A percentile compares a stretch with the other conserved stretches of the same genome.
Evolutionary conservation across 1,140 invertebrate genomes (phyloP).

Genomic region (Brachionus koreanus): DNA sequence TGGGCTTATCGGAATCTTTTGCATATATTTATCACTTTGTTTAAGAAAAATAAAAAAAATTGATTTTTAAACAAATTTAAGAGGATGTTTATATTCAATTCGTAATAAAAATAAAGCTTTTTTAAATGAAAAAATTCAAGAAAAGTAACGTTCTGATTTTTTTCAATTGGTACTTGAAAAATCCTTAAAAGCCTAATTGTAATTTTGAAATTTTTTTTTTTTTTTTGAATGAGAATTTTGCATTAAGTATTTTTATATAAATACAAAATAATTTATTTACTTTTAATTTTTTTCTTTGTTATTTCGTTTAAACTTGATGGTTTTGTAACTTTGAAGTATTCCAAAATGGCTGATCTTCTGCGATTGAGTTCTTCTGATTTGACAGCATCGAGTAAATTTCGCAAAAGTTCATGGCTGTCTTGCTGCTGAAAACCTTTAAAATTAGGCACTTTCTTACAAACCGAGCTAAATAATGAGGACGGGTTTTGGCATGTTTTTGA

Average conservation of each 20-base stretch:
- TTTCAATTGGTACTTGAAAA: no score
- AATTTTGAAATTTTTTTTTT: neutral
- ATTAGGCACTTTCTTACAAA: constrained; percentile 62
- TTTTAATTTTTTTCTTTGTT: constrained; percentile 66
- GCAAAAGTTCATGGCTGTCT: constrained; percentile 86
- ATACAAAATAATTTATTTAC: constrained; percentile 47
- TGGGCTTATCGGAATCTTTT: no score
- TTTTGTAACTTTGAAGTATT: constrained; percentile 53
- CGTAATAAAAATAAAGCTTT: no score
- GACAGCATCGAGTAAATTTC: constrained; percentile 80
- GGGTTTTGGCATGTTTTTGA: neutral
- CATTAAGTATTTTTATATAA: neutral
- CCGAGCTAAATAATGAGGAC: neutral
- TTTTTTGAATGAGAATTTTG: neutral
- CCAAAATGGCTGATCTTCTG: constrained; percentile 53
- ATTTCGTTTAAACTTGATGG: constrained; percentile 65
- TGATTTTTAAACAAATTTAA: no score
- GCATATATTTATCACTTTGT: no score
- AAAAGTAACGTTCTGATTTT: no score
- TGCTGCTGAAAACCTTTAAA: constrained; percentile 91
- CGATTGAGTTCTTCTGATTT: constrained; percentile 64
- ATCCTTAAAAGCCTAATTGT: no score
- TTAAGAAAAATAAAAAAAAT: no score
- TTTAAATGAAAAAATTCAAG: no score
- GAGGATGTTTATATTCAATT: no score